Conservation (phyloP, 2,113 vertebrate genomes). For the Gopherus flavomarginatus region DNA sequence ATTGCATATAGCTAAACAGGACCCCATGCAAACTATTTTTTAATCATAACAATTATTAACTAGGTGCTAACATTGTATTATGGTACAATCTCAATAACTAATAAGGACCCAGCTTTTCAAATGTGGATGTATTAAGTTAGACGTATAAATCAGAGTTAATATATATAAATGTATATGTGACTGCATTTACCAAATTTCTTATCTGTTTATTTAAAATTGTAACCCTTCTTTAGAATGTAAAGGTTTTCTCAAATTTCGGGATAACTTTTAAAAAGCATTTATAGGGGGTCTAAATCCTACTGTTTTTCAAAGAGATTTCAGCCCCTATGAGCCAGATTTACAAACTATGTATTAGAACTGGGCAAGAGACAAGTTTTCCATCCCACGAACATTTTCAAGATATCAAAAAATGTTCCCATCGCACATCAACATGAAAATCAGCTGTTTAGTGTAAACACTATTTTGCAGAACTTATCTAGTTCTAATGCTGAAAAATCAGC, state of each 20-base stretch:
- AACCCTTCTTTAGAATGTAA: neutral
- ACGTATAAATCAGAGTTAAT: neutral
- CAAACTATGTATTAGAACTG: neutral
- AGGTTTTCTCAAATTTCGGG: neutral
- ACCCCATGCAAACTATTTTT: neutral
- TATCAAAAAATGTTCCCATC: neutral
- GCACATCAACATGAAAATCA: neutral
- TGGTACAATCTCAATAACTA: neutral
- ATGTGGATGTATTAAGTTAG: neutral
- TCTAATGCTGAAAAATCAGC: neutral
- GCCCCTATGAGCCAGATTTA: neutral
- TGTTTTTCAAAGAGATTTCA: too few relatives aligned
- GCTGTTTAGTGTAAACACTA: neutral
- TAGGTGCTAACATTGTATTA: neutral
- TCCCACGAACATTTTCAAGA: neutral
- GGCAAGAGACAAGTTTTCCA: neutral
- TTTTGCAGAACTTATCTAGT: neutral
- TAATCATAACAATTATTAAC: neutral
- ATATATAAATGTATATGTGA: neutral
- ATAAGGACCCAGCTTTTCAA: neutral
- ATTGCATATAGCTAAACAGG: neutral
- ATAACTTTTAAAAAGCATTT: neutral
- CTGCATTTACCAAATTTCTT: neutral
- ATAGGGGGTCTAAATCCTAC: neutral
- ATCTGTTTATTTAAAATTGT: neutral